Evolutionary conservation across 1,140 invertebrate species (phyloP), one percentile per base, ranked within the genome.

Genomic region (Proctacanthus coquilletti): DNA sequence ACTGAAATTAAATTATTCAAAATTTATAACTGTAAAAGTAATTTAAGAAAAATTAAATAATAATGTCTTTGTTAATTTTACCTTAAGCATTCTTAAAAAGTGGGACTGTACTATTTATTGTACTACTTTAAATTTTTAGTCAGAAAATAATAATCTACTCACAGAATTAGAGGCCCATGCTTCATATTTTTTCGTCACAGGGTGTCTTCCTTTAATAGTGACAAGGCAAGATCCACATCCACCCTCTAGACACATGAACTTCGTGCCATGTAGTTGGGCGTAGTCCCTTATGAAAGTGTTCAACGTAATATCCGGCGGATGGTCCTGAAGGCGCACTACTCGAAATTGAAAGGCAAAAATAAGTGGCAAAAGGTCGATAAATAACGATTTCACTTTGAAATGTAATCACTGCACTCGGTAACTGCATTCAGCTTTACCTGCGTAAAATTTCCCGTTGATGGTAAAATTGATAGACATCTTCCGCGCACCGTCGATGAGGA

Each of bases 221-320:
- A 78, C 74, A 33, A 74, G 63, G 46, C 75, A 80, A 1, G 64
- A 61, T 8, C 76, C 75, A 51, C 76, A 79, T n/a, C 75, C 75
- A 35, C 75, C 77, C 53, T 80, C 75, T 9, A 59, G 53, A 45
- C 75, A 79, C 63, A 70, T 70, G 4, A 53, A 56, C 49, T 78
- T 77, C 3, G 74, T 77, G 20, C 74, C 75, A 36, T 55, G 65
- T 1, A 75, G 50, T 14, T 66, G 55, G 5, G 63, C 66, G 42
- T 65, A 38, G 13, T 67, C 53, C 11, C 70, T 53, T 40, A 73
- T 64, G 35, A 60, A 74, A 11, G 56, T 47, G 18, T 70, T 68
- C 0, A 72, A 48, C 1, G 61, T 62, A 13, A 65, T 68, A 5
- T 60, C 34, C 2, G 36, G 3, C 17, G 40, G 40, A 27, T 27